A percentile compares a stretch with the other conserved stretches of the same genome.
Evolutionary conservation across 2,797 vertebrate species (phyloP).

Genomic region (Toxotes lorentzi): DNA sequence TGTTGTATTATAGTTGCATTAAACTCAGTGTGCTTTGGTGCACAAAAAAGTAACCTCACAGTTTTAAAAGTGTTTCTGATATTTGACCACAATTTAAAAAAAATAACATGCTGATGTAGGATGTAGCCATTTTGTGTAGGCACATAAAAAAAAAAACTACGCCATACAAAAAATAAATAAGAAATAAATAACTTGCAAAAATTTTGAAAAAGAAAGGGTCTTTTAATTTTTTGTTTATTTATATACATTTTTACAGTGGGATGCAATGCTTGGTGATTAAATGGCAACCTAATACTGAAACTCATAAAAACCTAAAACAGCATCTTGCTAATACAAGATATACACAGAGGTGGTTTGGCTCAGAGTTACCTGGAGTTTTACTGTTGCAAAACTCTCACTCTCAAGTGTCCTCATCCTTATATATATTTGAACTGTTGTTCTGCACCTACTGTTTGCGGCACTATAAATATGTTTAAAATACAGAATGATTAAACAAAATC

Average conservation of each 20-base stretch:
- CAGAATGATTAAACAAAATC: background rate
- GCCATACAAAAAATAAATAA: background rate
- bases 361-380: background rate
- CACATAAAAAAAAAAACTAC: no score
- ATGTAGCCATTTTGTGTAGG: background rate
- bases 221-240: background rate
- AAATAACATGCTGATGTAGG: fast-evolving
- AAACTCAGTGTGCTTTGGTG: background rate
- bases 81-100: background rate
- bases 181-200: background rate
- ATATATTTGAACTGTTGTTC: background rate
- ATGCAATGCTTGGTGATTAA: background rate
- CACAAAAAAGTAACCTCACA: background rate
- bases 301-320: background rate
- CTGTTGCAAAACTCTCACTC: background rate
- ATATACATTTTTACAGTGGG: background rate
- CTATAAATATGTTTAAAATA: background rate
- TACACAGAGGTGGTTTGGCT: background rate
- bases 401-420: background rate
- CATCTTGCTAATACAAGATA: no score
- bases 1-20: background rate
- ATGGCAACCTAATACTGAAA: background rate
- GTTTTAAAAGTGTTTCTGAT: background rate
- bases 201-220: background rate
- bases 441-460: background rate